Base-by-base conservation (phyloP, 1,140 invertebrate genomes). In the Aphaenogaster floridana region DNA sequence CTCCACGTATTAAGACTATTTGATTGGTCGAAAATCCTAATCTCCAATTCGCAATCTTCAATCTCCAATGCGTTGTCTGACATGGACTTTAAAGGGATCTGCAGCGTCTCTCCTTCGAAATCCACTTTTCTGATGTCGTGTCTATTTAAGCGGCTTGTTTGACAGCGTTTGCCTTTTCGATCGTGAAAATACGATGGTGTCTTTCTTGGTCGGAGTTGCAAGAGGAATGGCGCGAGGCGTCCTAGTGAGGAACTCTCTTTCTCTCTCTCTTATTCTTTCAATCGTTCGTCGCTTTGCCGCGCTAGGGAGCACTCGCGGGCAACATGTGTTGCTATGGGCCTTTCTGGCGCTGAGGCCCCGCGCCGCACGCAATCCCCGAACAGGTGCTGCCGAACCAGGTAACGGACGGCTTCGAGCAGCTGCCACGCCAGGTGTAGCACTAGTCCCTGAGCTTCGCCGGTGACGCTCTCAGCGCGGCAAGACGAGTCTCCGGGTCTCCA, bases 331-430 rank as follows among this genome's bases (percentile, higher is more conserved):
- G 90, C 90, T 86, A 89, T 89, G 90, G 90, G 90, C 78, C 86
- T 79, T 91, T 80, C 86, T 88, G 54, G 68, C 42, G 66, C 21
- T 48, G 66, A 89, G 89, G 72, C 86, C 13, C 69, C 89, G 78
- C 54, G 90, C 90, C 86, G 92, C 94, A 95, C 94, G 94, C 93
- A 93, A 95, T 88, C 91, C 52, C 69, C 89, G 91, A 95, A 95
- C 95, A 95, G 95, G 94, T 95, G 94, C 94, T 94, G 69, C 86
- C 66, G 68, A 90, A 89, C 90, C 92, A 92, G 93, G 94, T 94
- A 95, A 95, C 94, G 93, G 93, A 94, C 94, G 93, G 80, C 86
- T 88, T 66, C 77, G 52, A 94, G 93, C 94, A 94, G 94, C 94
- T 95, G 94, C 93, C 92, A 90, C 87, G 91, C 94, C 94, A 95